Conservation (phyloP, 2,113 vertebrate species). For the Cephalopterus ornatus region DNA sequence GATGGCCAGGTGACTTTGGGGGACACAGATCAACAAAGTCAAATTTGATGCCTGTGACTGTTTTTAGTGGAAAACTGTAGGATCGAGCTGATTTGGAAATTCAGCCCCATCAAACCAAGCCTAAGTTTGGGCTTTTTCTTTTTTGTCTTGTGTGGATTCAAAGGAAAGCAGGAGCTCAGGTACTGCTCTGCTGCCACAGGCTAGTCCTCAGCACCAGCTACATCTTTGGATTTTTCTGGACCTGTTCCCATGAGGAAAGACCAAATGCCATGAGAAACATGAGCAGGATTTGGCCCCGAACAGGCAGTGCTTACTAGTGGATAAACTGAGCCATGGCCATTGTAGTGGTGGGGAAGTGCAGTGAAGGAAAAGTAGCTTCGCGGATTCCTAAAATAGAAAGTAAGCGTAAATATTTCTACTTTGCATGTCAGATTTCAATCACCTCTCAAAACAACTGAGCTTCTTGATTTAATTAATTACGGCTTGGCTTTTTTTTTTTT, state of each 20-base stretch:
- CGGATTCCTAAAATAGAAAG: slow-evolving; percentile 50
- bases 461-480: slow-evolving; percentile 67
- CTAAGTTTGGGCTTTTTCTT: not conserved
- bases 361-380: slow-evolving; percentile 45
- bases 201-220: not conserved
- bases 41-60: not conserved
- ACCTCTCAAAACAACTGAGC: slow-evolving; percentile 46
- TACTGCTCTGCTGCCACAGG: fast-evolving
- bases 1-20: fast-evolving
- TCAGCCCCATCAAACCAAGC: not conserved
- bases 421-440: slow-evolving; percentile 46
- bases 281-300: slow-evolving; percentile 5
- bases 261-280: not conserved
- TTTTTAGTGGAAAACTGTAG: not conserved
- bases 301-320: not conserved
- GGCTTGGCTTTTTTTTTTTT: not conserved
- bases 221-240: not conserved
- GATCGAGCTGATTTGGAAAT: not conserved
- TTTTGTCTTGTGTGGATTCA: not conserved
- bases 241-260: not conserved
- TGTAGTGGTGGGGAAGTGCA: slow-evolving; percentile 32
- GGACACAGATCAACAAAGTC: fast-evolving
- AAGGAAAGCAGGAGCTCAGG: not conserved
- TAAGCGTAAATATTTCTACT: slow-evolving; percentile 41
- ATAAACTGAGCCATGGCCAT: not conserved